Evolutionary conservation across 2,113 vertebrate genomes (phyloP), one percentile per base, ranked within the genome.

Genomic region (Gnathonemus longibarbis): DNA sequence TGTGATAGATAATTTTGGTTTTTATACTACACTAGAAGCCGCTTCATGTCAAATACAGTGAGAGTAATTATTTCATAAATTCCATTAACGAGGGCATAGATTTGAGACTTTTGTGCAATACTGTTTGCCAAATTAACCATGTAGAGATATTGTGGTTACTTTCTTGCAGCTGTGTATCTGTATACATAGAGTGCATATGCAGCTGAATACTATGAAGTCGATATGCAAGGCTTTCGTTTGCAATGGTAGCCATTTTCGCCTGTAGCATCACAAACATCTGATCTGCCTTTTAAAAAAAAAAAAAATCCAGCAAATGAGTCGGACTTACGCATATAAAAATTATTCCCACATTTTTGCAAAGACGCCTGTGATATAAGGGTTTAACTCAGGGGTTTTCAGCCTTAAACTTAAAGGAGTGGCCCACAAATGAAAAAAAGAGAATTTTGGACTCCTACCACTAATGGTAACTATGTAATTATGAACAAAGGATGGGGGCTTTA

Each of bases 241-340:
- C 93, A 94, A 93, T 92, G 94, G 94, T 94, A 94, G 94, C 94
- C 92, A 93, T 95, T 94, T 92, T 91, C 93, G 90, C 91, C 91
- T 91, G 85, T 92, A 91, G 92, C 88, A 93, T 90, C 89, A 88
- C 91, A 91, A 90, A 89, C 90, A 89, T 91, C 92, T 91, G 91
- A 90, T 93, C 91, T 90, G 93, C 91, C 62, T 39, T 35, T 77
- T 39, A 77, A 39, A 35, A 39, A 39, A 31, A 39, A 31, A 31
- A 17, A 10, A 11, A 77, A 77, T 39, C 70, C 24, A n/a, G 58
- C 58, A 27, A 62, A 0, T 74, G 27, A 74, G 4, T 77, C 10
- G 0, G 10, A 77, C 70, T 39, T 77, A 39, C 35, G 70, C 70
- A 39, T 77, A 39, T 39, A 77, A 39, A 77, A 19, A 39, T 77